A percentile compares a stretch with the other conserved stretches of the same genome.
These are phyloP conservation scores for Leptodactylus fuscus DNA, from an alignment of 2,113 vertebrate genomes.

Conservation along the genomic window DNA sequence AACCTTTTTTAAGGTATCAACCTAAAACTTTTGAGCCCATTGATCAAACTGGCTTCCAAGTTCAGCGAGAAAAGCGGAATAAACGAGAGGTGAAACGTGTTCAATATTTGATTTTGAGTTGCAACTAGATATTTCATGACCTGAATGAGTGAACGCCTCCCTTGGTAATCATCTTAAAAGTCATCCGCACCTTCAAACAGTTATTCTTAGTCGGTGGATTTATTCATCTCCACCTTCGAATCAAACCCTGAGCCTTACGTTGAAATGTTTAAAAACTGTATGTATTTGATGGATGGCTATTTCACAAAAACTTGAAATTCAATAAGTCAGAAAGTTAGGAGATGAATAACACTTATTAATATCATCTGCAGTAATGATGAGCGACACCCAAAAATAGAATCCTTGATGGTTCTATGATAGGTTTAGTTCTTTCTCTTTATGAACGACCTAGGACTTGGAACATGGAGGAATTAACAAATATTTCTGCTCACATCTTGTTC, in stretches of 20 bases:
- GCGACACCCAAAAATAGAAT: no score
- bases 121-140: neutral
- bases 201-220: neutral
- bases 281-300: neutral
- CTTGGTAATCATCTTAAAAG: neutral
- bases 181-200: neutral
- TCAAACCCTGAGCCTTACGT: neutral
- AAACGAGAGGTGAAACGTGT: neutral
- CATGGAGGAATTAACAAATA: no score
- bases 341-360: no score
- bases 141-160: neutral
- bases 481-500: no score
- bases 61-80: neutral
- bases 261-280: neutral
- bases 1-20: neutral
- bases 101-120: neutral
- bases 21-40: neutral
- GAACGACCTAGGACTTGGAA: no score
- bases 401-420: no score
- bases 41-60: neutral
- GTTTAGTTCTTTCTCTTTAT: no score
- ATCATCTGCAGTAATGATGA: no score
- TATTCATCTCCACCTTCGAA: neutral
- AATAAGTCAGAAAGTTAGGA: neutral
- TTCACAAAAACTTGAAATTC: neutral